Percentiles rank a stretch among this genome's conserved stretches.
These are phyloP conservation scores for Pantherophis guttatus DNA, from an alignment of 2,113 vertebrate species.

Conservation along the genomic window DNA sequence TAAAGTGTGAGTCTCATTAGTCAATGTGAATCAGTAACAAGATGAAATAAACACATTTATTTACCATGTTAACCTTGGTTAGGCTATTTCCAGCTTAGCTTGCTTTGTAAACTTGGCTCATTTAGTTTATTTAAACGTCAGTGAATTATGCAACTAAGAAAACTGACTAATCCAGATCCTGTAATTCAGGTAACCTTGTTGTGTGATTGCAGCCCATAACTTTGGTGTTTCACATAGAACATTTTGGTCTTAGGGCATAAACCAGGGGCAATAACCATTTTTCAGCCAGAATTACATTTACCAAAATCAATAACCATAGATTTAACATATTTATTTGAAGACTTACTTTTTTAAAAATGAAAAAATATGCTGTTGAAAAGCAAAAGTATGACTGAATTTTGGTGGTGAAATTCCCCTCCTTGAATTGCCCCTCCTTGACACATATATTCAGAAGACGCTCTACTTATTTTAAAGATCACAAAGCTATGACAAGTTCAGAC, in stretches of 20 bases:
- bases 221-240: not conserved
- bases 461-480: not conserved
- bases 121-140: not conserved
- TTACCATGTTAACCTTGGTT: not conserved
- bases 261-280: not conserved
- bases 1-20: not conserved
- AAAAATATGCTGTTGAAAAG: not conserved
- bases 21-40: not conserved
- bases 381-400: not conserved
- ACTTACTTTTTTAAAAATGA: not conserved
- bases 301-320: not conserved
- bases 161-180: not conserved
- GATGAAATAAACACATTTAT: not conserved
- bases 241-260: not conserved
- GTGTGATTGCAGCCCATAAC: not conserved
- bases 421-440: not conserved
- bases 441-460: not conserved
- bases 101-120: not conserved
- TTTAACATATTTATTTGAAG: not conserved
- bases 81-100: not conserved
- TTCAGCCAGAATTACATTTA: not conserved
- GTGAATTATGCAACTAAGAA: not conserved
- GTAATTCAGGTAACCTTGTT: not conserved
- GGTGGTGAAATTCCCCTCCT: not conserved
- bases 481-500: not conserved